Evolutionary conservation across 64 coral and sea anemone genomes (phyloP).

Genomic region (Platygyra sinensis): DNA sequence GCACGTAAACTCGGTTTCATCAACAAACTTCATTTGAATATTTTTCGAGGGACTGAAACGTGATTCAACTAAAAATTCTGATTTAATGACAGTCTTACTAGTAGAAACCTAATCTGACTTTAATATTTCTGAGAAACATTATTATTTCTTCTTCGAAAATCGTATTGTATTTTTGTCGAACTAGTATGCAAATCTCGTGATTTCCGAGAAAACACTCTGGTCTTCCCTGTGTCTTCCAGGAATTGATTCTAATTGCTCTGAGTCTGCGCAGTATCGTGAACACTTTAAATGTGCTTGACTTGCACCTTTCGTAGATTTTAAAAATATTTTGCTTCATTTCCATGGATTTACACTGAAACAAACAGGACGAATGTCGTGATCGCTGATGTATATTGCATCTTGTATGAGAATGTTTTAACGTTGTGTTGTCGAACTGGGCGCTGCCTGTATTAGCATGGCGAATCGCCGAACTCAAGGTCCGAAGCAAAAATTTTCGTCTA

Average conservation of each 20-base stretch:
- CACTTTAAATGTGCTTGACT: slow-evolving; percentile 4
- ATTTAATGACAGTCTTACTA: too few relatives aligned
- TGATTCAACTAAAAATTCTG: too few relatives aligned
- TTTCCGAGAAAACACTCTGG: neutral
- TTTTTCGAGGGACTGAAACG: too few relatives aligned
- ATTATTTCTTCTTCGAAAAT: neutral
- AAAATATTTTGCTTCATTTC: too few relatives aligned
- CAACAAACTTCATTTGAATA: too few relatives aligned
- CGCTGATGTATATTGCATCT: too few relatives aligned
- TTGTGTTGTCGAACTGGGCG: neutral
- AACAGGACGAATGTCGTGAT: too few relatives aligned
- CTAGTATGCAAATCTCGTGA: neutral
- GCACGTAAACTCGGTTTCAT: too few relatives aligned
- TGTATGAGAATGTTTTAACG: neutral
- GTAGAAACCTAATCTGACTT: too few relatives aligned
- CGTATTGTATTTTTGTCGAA: too few relatives aligned
- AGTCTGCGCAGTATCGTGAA: neutral
- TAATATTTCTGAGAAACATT: neutral
- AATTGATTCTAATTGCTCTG: slow-evolving; percentile 2
- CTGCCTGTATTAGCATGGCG: slow-evolving; percentile 28
- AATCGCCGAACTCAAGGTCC: neutral
- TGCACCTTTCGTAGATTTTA: neutral
- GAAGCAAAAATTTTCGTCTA: neutral
- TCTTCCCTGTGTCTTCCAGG: neutral
- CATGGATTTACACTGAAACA: neutral